Evolutionary conservation across 2,888 invertebrate genomes (phyloP).

Genomic region (Nineta flava): DNA sequence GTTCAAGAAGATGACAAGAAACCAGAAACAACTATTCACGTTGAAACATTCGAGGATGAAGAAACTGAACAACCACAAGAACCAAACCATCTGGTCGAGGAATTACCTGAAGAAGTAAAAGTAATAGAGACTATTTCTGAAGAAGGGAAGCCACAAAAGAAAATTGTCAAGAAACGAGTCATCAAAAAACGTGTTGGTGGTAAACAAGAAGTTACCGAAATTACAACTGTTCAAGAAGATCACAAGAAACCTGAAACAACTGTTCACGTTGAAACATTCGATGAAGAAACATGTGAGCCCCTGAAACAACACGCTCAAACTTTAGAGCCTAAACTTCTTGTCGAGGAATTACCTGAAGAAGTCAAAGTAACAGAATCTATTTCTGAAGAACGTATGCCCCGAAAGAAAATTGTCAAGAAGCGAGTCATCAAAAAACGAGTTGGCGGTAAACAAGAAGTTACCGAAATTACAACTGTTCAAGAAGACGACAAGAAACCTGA

Average conservation of each 20-base stretch:
- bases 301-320: constrained; percentile 21
- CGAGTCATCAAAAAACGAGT: constrained; percentile 19
- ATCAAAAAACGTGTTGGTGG: constrained; percentile 15
- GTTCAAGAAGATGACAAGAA: no score
- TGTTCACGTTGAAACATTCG: constrained; percentile 14
- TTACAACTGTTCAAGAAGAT: constrained; percentile 25
- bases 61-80: constrained; percentile 11
- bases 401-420: constrained; percentile 19
- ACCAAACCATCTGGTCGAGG: constrained; percentile 11
- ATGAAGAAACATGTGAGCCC: constrained; percentile 7
- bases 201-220: constrained; percentile 20
- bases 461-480: constrained; percentile 13
- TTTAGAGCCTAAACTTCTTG: constrained; percentile 14
- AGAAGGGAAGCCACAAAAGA: constrained; percentile 18
- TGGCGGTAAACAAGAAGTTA: constrained; percentile 17
- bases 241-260: constrained; percentile 21
- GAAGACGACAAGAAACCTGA: constrained; percentile 13
- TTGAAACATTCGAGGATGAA: no score
- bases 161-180: constrained; percentile 15
- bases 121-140: constrained; percentile 20
- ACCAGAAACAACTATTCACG: no score
- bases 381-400: constrained; percentile 19
- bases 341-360: constrained; percentile 26
- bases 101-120: constrained; percentile 17
- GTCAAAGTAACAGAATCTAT: constrained; percentile 23